Conservation (phyloP, 2,113 vertebrate species). For the Sula dactylatra region DNA sequence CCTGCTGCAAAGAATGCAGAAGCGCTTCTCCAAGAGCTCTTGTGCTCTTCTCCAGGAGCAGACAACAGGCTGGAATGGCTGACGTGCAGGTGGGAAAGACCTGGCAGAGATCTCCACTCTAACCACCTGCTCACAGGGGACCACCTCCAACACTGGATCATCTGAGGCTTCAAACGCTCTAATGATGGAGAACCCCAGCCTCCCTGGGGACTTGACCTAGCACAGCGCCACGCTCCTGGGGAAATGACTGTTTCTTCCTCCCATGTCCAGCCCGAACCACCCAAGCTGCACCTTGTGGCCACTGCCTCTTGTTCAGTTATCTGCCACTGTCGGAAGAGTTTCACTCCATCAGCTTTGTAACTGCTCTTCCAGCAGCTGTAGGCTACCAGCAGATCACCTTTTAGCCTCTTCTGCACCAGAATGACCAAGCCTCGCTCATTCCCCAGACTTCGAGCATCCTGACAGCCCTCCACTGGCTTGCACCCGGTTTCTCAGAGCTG, state of each 20-base stretch:
- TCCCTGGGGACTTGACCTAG: background rate
- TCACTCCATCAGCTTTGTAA: background rate
- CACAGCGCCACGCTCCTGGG: background rate
- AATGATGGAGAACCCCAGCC: background rate
- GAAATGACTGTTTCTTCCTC: background rate
- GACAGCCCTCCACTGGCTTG: background rate
- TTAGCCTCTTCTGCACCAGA: background rate
- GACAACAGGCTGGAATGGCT: background rate
- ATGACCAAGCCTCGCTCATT: rapidly evolving
- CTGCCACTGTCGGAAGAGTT: background rate
- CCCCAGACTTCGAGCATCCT: background rate
- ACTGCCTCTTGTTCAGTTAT: background rate
- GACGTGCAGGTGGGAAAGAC: background rate
- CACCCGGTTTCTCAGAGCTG: background rate
- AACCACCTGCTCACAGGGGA: background rate
- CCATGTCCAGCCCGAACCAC: background rate
- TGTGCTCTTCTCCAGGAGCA: background rate
- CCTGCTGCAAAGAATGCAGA: background rate
- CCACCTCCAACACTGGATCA: background rate
- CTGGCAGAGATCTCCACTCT: background rate
- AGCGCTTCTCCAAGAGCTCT: background rate
- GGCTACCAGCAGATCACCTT: background rate
- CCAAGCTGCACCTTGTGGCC: background rate
- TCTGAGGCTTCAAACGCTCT: background rate
- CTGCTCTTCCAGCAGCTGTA: background rate